These are phyloP conservation scores for Hypanus sabinus DNA, from an alignment of 2,113 vertebrate species.

Conservation along the genomic window DNA sequence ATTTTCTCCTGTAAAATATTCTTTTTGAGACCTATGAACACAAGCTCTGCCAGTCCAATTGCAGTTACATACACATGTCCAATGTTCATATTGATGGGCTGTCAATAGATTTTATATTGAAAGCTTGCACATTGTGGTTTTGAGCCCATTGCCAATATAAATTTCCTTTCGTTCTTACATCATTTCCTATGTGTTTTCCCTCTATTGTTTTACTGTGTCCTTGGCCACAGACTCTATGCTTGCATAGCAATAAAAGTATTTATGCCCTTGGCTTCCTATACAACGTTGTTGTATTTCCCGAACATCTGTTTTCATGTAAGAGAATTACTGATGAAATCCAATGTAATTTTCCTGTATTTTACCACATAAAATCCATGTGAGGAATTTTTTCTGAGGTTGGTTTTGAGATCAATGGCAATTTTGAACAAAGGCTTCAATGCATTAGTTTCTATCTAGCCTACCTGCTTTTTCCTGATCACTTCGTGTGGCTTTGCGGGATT, in stretches of 20 bases:
- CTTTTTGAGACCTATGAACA: no score
- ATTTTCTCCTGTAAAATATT: neutral
- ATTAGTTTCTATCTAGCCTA: neutral
- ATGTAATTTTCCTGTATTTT: neutral
- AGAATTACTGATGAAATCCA: neutral
- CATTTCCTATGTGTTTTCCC: conserved; percentile 33
- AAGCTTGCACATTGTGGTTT: neutral
- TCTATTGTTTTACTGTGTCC: conserved; percentile 24
- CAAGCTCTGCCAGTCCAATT: neutral
- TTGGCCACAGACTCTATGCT: neutral
- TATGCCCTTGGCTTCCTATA: neutral
- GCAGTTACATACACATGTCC: no score
- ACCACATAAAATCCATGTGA: neutral
- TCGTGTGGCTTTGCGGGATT: conserved; percentile 16
- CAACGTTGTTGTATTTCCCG: neutral
- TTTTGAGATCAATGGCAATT: neutral
- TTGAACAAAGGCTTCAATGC: neutral
- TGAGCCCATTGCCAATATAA: neutral
- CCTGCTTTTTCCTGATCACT: conserved; percentile 27
- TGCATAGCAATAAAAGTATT: conserved; percentile 21
- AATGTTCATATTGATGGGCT: no score
- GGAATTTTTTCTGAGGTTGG: neutral
- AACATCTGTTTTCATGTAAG: conserved; percentile 1
- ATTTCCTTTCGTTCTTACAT: conserved; percentile 33
- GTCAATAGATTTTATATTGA: conserved; percentile 11